Conservation (phyloP, 2,888 invertebrate species). For the Agrilus cyanescens region DNA sequence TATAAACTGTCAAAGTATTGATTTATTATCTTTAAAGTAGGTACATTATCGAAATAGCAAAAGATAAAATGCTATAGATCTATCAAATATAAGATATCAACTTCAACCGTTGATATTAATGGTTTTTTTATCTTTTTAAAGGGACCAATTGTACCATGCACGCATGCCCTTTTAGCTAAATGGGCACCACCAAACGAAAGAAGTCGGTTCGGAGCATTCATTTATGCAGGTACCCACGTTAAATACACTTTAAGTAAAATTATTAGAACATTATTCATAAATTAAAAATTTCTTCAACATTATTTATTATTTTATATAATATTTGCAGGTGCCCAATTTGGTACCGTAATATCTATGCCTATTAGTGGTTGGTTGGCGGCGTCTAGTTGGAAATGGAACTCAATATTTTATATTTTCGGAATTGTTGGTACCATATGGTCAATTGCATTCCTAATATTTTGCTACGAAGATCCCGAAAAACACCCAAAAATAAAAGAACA, state of each 20-base stretch:
- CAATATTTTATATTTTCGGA: constrained; percentile 83
- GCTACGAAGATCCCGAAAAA: constrained; percentile 66
- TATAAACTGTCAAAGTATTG: no score
- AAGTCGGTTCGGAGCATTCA: constrained; percentile 81
- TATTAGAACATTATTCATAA: no score
- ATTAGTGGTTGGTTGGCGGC: constrained; percentile 72
- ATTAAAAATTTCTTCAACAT: no score
- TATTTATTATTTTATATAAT: constrained; percentile 10
- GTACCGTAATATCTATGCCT: constrained; percentile 84
- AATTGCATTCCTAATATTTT: constrained; percentile 54
- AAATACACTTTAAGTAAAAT: no score
- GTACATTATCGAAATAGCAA: no score
- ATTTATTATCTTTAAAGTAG: no score
- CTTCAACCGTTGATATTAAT: no score
- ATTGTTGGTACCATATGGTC: constrained; percentile 73
- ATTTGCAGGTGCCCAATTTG: constrained; percentile 70
- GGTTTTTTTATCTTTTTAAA: constrained; percentile 42
- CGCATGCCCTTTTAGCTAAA: constrained; percentile 81
- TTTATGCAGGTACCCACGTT: constrained; percentile 63
- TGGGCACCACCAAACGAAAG: constrained; percentile 89
- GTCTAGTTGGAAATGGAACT: constrained; percentile 76
- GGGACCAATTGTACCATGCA: constrained; percentile 81
- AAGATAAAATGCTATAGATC: no score
- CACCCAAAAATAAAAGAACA: constrained; percentile 61
- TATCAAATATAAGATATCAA: no score